Conservation (phyloP, 2,888 invertebrate genomes). For the Tenthredo scrophulariae region DNA sequence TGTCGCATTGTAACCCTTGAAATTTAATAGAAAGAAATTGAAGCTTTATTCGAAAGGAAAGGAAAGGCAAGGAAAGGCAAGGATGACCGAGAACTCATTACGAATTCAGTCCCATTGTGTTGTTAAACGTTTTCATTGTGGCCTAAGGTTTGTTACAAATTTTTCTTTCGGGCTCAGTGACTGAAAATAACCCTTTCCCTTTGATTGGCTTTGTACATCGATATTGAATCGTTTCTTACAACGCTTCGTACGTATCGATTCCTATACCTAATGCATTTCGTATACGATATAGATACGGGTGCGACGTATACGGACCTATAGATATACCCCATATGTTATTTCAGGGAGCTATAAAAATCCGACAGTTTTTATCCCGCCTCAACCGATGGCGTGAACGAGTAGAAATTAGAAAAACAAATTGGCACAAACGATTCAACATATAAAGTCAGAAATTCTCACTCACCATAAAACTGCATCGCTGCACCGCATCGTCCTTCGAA, state of each 20-base stretch:
- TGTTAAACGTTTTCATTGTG: slow-evolving; percentile 53
- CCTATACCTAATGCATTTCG: not conserved
- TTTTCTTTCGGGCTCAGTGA: slow-evolving; percentile 69
- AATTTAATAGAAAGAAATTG: slow-evolving; percentile 48
- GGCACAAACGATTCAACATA: slow-evolving; percentile 3
- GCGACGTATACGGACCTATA: not conserved
- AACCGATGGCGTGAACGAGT: not conserved
- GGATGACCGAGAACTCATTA: slow-evolving; percentile 43
- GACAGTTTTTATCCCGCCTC: not conserved
- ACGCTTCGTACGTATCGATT: not conserved
- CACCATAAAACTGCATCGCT: not conserved
- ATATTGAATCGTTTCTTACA: slow-evolving; percentile 64
- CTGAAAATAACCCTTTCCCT: slow-evolving; percentile 69
- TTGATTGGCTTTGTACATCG: slow-evolving; percentile 73
- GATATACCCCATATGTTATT: not conserved
- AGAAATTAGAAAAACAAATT: not conserved
- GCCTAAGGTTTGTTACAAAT: slow-evolving; percentile 68
- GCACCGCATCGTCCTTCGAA: not conserved
- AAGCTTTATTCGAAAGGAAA: slow-evolving; percentile 31
- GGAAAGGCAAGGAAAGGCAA: slow-evolving; percentile 25
- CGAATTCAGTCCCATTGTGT: slow-evolving; percentile 44
- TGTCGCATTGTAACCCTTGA: slow-evolving; percentile 45
- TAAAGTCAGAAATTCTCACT: not conserved
- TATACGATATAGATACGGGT: not conserved
- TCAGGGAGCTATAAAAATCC: not conserved